Base-by-base conservation (phyloP, 1,140 invertebrate species). In the Brachionus angularis region DNA sequence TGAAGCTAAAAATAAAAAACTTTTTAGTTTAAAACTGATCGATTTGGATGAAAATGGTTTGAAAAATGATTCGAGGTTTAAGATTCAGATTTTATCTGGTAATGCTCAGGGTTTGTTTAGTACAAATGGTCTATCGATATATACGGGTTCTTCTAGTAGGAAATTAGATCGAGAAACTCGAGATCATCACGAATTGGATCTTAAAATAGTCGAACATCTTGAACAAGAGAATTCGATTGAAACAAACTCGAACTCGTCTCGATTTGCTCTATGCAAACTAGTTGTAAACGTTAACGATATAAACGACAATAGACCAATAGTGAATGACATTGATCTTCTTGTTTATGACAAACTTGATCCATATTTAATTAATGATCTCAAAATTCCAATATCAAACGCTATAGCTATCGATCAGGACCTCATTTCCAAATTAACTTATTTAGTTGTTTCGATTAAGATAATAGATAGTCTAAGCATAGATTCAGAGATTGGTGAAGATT, bases 301-400 rank as follows among this genome's bases (percentile, higher is more conserved):
- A n/a, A 67, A 67, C 12, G 62, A 67, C 2, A 23, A 67, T 21
- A 46, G 62, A 18, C 62, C 62, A 4, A 67, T 67, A 29, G 62
- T 67, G 18, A 67, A 67, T 67, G 62, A 67, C 42, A 50, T 67
- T 36, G 62, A 67, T 25, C 62, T 67, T n/a, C 39, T 34, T 33
- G 29, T 67, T 10, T 67, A 67, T 47, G 42, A 67, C 1, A 23
- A 67, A 33, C 12, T 67, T 10, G 62, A 67, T 23, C 3, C 42
- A 12, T 0, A 31, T 31, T 23, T 67, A 0, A 33, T 46, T 18
- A 50, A 67, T 14, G 39, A 42, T 10, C 10, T 42, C 39, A 47
- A 49, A 67, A 67, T 67, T 18, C 62, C 62, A 12, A 47, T 67
- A 4, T 39, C 62, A 0, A 67, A 67, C 16, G 42, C 62, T 10